Base-by-base conservation (phyloP, 2,113 vertebrate species). In the Psilopogon haemacephalus region DNA sequence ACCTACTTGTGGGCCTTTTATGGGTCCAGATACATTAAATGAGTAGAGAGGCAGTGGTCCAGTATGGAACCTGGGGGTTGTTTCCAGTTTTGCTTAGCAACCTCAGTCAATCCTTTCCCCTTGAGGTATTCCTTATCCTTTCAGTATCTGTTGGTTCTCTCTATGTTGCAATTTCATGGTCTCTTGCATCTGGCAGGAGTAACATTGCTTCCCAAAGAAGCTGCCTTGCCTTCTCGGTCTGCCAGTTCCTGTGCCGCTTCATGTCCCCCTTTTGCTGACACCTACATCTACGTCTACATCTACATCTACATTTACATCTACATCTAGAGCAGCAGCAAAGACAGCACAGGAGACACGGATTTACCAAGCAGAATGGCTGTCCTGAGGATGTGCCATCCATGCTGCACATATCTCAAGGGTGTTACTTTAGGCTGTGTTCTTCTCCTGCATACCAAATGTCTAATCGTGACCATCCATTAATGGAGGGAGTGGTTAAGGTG, bases 321-420 rank as follows among this genome's bases (percentile, higher is more conserved):
- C 6, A 1, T 19, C 63, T 60, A 3, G 35, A 40, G 26, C 14
- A n/a, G 62, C 37, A 78, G 62, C 56, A 1, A 8, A 67, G 50
- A 35, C 20, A 54, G 73, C 33, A 24, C 7, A 52, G 18, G 75
- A 44, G 46, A 20, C n/a, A 10, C 0, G 35, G 78, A 32, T 59
- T 37, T 38, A 48, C 48, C 0, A 1, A n/a, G 59, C 24, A 4
- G 28, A 6, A 7, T 0, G 18, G 44, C 63, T 44, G 26, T 15
- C 5, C 35, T 2, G 32, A 69, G 59, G 64, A 73, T 48, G 55
- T 27, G 40, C 37, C 16, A 12, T 11, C 48, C 54, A 21, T 0
- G 1, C 64, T 27, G 14, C 3, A 12, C 0, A 9, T n/a, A 16
- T 68, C 54, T 58, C 58, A 80, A 14, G n/a, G 74, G 21, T 52